Percentiles rank a stretch among this genome's conserved stretches.
Conservation (phyloP, 2,797 vertebrate species). For the Coilia nasus region DNA sequence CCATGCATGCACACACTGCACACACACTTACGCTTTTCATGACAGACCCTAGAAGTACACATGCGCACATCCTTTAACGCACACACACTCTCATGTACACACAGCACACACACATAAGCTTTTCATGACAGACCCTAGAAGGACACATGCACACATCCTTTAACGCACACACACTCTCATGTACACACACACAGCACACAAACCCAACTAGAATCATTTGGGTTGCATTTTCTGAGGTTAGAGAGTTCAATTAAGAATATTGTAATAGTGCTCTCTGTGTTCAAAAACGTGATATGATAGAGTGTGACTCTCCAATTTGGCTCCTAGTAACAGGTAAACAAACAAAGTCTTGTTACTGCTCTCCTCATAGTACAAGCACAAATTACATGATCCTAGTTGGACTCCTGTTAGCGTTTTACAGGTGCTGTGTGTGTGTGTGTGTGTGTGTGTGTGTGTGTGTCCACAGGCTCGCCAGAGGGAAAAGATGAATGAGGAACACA, state of each 20-base stretch:
- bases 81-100: neutral
- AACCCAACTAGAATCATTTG: neutral
- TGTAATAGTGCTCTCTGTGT: no score
- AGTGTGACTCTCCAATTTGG: no score
- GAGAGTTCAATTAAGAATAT: no score
- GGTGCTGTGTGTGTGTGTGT: neutral
- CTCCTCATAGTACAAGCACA: no score
- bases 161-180: neutral
- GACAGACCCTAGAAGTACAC: no score
- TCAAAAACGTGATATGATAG: no score
- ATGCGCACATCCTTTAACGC: neutral
- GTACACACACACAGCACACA: neutral
- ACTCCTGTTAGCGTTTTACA: neutral
- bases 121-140: no score
- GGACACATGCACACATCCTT: neutral
- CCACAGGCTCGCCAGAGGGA: constrained; percentile 94
- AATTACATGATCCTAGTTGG: no score
- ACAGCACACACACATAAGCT: neutral
- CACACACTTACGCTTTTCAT: no score
- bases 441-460: constrained; percentile 6
- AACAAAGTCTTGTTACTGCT: no score
- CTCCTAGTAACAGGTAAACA: no score
- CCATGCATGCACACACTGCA: no score
- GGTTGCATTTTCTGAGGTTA: constrained; percentile 14
- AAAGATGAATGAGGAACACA: constrained; percentile 99